Percentiles rank a stretch among this genome's conserved stretches.
Conservation (phyloP, 2,888 invertebrate genomes). For the Tachystola acroxantha region DNA sequence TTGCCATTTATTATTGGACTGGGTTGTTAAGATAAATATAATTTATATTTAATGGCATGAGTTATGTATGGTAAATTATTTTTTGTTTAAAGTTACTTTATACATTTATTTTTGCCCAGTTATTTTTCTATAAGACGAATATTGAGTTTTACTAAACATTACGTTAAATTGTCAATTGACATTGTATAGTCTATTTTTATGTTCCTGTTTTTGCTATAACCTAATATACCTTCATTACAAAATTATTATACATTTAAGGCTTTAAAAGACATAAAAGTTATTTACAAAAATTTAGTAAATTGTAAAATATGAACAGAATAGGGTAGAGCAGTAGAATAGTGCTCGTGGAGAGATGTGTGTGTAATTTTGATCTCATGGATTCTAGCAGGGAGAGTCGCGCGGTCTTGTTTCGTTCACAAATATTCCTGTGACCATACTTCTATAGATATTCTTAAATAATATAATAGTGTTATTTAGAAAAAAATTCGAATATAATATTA, state of each 20-base stretch:
- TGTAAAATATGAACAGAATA: conserved; percentile 32
- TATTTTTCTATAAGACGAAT: conserved; percentile 11
- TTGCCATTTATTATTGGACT: conserved; percentile 18
- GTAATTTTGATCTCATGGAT: conserved; percentile 59
- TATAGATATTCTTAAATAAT: too few relatives aligned
- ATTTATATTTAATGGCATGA: conserved; percentile 31
- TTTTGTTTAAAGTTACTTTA: conserved; percentile 19
- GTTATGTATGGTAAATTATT: conserved; percentile 20
- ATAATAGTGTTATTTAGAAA: too few relatives aligned
- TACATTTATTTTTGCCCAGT: conserved; percentile 10
- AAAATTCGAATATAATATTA: too few relatives aligned
- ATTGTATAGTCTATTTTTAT: conserved; percentile 10
- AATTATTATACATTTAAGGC: conserved; percentile 21
- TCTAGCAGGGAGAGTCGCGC: conserved; percentile 26
- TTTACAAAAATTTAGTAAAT: conserved; percentile 35
- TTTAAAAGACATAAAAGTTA: conserved; percentile 30
- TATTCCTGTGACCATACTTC: conserved; percentile 28
- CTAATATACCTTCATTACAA: conserved; percentile 22
- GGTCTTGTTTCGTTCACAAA: conserved; percentile 29
- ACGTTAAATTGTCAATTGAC: conserved; percentile 7
- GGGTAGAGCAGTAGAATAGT: conserved; percentile 20
- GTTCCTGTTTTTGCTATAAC: conserved; percentile 18
- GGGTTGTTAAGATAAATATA: conserved; percentile 21
- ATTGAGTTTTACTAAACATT: conserved; percentile 21
- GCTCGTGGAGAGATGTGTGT: conserved; percentile 49